These are phyloP conservation scores for Mimas tiliae DNA, from an alignment of 2,888 invertebrate species.

Conservation along the genomic window DNA sequence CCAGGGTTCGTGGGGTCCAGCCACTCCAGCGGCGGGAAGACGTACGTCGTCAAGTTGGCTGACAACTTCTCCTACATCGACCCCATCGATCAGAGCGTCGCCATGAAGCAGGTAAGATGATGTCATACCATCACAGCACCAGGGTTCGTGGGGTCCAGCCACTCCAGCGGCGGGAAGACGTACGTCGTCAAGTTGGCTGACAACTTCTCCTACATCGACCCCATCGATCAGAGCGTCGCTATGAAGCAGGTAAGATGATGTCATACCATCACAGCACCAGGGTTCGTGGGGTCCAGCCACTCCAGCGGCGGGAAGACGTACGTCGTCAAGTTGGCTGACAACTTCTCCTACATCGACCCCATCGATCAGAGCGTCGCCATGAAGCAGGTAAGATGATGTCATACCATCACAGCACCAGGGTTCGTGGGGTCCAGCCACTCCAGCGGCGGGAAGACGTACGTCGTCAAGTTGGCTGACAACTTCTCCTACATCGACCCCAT, in stretches of 20 bases:
- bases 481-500: slow-evolving; percentile 98
- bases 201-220: slow-evolving; percentile 98
- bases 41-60: slow-evolving; percentile 90
- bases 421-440: slow-evolving; percentile 86
- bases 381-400: slow-evolving; percentile 88
- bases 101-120: slow-evolving; percentile 91
- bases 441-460: slow-evolving; percentile 88
- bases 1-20: slow-evolving; percentile 85
- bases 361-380: slow-evolving; percentile 95
- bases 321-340: slow-evolving; percentile 92
- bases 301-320: slow-evolving; percentile 87
- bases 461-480: slow-evolving; percentile 93
- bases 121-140: neutral
- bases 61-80: slow-evolving; percentile 99
- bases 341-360: slow-evolving; percentile 98
- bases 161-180: slow-evolving; percentile 85
- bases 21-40: slow-evolving; percentile 85
- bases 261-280: slow-evolving; percentile 35
- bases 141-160: slow-evolving; percentile 86
- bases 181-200: slow-evolving; percentile 93
- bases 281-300: slow-evolving; percentile 86
- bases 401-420: slow-evolving; percentile 41
- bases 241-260: slow-evolving; percentile 89
- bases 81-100: slow-evolving; percentile 96
- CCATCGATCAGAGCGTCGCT: slow-evolving; percentile 95